phyloP scores from a whole-genome alignment of 2,113 vertebrate genomes.

The Paradoxurus hermaphroditus region DNA sequence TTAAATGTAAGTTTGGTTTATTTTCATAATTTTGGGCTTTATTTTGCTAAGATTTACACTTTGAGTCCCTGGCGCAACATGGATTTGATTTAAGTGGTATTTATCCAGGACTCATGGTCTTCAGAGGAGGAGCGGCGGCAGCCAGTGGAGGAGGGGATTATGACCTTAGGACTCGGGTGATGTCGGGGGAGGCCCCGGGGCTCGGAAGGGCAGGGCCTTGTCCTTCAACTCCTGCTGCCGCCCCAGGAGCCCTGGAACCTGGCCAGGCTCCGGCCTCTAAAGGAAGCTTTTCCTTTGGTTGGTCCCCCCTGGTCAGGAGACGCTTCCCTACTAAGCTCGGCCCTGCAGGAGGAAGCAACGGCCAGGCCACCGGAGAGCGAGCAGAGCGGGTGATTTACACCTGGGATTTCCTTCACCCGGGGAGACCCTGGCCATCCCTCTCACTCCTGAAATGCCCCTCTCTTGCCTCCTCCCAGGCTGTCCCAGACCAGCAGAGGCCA shows the following conservation, averaged over 20 bases:
- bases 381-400: background rate
- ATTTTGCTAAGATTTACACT: constrained; percentile 16
- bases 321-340: background rate
- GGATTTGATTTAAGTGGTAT: background rate
- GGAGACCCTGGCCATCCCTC: background rate
- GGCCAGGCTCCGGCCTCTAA: background rate
- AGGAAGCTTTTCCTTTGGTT: background rate
- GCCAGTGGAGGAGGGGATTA: background rate
- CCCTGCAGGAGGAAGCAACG: background rate
- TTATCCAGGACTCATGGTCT: background rate
- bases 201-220: background rate
- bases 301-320: background rate
- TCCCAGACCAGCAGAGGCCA: background rate
- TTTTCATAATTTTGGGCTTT: constrained; percentile 46
- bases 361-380: background rate
- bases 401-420: background rate
- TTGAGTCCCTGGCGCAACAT: background rate
- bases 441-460: background rate
- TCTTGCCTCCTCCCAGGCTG: background rate
- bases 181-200: background rate
- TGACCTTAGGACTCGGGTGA: background rate
- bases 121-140: background rate
- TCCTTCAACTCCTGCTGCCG: background rate
- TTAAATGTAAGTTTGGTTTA: constrained; percentile 35
- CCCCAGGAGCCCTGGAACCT: background rate